Base-by-base conservation (phyloP, 1,140 invertebrate species). In the Pemphigus obesinymphae region DNA sequence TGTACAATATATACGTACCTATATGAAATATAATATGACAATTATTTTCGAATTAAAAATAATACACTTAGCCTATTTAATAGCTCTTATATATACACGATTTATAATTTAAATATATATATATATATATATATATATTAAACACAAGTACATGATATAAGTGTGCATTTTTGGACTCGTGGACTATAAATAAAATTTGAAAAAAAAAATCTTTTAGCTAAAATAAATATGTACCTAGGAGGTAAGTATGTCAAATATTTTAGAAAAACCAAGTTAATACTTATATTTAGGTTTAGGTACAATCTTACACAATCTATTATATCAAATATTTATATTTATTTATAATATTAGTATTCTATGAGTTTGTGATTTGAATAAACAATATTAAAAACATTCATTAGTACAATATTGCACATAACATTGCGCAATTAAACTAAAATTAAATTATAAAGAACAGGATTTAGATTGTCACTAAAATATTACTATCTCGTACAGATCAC, bases 401-500 rank as follows among this genome's bases (percentile, higher is more conserved):
- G 43, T 31, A 29, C 26, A 50, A 50, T 26, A 70, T 34, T 73
- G 43, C 43, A 26, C 45, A 50, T 45, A 26, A 70, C 5, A 45
- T 23, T 43, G 15, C 13, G 23, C 6, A 45, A 29, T 50, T 31
- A 73, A 48, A 31, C 26, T 29, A 73, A 73, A 50, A n/a, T n/a
- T n/a, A n/a, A 73, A 50, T 73, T 50, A 50, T 23, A 73, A 73
- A 73, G 70, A 73, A 73, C 70, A 73, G 17, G 26, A 50, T 70
- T 70, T 70, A 70, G 66, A 70, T 73, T 73, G 70, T 73, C 43
- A 48, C 43, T 73, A 11, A 73, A 73, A 73, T 73, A 73, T 73
- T 73, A 73, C 70, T 73, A 73, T 73, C 70, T 73, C 29, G 70
- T 73, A 73, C 26, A 73, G 43, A 50, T 72, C 23, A 72, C 23